Conservation (phyloP, 2,797 vertebrate genomes). For the Oreochromis mossambicus region DNA sequence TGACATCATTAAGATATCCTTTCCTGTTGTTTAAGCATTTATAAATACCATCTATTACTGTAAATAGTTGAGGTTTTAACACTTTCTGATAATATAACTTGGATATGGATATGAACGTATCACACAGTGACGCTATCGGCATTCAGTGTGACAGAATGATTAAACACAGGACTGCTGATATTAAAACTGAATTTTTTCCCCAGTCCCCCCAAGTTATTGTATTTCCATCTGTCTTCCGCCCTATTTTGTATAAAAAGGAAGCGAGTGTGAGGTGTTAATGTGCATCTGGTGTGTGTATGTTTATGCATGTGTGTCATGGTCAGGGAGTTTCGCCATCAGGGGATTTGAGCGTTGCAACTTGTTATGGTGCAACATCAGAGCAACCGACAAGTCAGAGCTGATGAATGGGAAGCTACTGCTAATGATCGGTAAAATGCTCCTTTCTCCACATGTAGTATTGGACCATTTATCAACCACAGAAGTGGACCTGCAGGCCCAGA, state of each 20-base stretch:
- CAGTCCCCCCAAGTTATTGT: neutral
- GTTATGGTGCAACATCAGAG: conserved; percentile 64
- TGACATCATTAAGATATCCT: neutral
- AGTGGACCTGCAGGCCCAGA: conserved; percentile 37
- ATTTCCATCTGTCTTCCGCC: conserved; percentile 4
- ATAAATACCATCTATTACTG: neutral
- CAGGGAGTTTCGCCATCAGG: conserved; percentile 30
- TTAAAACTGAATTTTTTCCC: neutral
- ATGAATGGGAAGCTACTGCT: conserved; percentile 54
- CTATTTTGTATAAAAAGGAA: neutral
- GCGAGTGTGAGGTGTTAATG: conserved; percentile 2
- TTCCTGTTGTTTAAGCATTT: neutral
- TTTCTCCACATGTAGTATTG: conserved; percentile 47
- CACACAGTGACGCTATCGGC: neutral
- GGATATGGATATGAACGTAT: neutral
- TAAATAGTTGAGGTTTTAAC: neutral
- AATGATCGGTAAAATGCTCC: conserved; percentile 56
- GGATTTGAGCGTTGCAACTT: conserved; percentile 41
- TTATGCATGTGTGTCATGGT: neutral
- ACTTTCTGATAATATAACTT: neutral
- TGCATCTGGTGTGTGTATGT: neutral
- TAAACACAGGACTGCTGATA: neutral
- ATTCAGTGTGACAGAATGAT: neutral
- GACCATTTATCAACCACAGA: conserved; percentile 50
- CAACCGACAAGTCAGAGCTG: conserved; percentile 53